A percentile compares a stretch with the other conserved stretches of the same genome.
These are phyloP conservation scores for Myrmophylax atrothorax DNA, from an alignment of 2,113 vertebrate species.

Conservation along the genomic window DNA sequence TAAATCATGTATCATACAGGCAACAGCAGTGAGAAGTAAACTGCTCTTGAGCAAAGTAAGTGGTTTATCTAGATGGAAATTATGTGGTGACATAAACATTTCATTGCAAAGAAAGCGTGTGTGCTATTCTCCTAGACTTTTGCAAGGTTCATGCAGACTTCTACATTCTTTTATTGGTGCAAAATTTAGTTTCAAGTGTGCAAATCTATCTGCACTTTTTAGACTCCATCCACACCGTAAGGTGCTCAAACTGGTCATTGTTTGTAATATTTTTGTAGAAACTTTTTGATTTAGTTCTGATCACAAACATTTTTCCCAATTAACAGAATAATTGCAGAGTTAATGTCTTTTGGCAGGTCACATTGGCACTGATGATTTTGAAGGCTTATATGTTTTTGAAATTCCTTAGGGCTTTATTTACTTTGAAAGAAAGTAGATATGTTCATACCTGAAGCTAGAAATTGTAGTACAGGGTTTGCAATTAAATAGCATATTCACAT, in stretches of 20 bases:
- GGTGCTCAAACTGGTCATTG: neutral
- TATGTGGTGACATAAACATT: neutral
- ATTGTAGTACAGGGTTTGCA: neutral
- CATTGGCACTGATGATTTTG: neutral
- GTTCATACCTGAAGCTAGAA: neutral
- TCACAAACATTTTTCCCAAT: neutral
- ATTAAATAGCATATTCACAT: neutral
- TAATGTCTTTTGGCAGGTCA: neutral
- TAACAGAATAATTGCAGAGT: neutral
- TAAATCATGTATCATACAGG: neutral
- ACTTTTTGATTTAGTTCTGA: neutral
- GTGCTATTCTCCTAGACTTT: neutral
- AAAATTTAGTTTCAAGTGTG: neutral
- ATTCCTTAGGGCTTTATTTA: neutral
- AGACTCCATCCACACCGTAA: neutral
- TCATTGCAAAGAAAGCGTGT: neutral
- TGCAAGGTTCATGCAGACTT: neutral
- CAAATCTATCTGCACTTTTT: neutral
- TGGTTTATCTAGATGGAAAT: neutral
- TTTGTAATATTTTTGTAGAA: neutral
- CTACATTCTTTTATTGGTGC: fast-evolving
- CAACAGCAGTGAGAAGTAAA: neutral
- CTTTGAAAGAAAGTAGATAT: neutral
- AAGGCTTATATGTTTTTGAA: neutral
- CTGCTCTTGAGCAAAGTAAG: neutral